phyloP scores from a whole-genome alignment of 2,797 vertebrate species.

The Pyrrhura leucotis region DNA sequence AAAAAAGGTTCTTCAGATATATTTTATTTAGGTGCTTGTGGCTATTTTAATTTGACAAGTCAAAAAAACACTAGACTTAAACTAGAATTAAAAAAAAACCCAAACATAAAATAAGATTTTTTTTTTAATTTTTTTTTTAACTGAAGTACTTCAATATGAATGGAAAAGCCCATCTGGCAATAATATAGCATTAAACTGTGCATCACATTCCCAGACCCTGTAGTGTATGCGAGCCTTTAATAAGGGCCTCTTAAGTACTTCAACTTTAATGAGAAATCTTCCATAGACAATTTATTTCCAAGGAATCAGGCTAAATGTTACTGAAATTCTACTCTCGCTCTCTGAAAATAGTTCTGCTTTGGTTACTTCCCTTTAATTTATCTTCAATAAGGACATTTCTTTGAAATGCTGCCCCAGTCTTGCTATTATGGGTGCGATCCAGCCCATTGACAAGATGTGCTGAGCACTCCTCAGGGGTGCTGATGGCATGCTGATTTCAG shows the following conservation, averaged over 20 bases:
- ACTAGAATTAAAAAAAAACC: neutral
- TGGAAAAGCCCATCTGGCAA: neutral
- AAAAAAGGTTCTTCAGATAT: neutral
- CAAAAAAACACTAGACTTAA: neutral
- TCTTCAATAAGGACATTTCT: conserved; percentile 30
- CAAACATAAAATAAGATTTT: no score
- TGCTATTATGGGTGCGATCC: neutral
- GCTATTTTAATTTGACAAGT: neutral
- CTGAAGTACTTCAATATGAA: neutral
- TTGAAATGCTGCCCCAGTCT: neutral
- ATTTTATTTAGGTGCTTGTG: neutral
- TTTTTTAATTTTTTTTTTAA: neutral
- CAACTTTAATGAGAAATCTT: neutral
- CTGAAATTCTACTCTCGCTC: neutral
- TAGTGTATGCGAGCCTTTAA: neutral
- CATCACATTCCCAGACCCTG: neutral
- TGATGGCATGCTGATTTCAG: neutral
- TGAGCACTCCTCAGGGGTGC: neutral
- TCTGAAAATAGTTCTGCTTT: conserved; percentile 60
- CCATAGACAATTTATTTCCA: neutral
- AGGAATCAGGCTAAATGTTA: conserved; percentile 5
- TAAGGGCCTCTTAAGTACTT: neutral
- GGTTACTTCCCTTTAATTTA: conserved; percentile 65
- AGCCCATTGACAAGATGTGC: fast-evolving
- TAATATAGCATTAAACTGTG: neutral